Conservation (phyloP, 2,888 invertebrate species). For the Pollenia griseotomentosa region DNA sequence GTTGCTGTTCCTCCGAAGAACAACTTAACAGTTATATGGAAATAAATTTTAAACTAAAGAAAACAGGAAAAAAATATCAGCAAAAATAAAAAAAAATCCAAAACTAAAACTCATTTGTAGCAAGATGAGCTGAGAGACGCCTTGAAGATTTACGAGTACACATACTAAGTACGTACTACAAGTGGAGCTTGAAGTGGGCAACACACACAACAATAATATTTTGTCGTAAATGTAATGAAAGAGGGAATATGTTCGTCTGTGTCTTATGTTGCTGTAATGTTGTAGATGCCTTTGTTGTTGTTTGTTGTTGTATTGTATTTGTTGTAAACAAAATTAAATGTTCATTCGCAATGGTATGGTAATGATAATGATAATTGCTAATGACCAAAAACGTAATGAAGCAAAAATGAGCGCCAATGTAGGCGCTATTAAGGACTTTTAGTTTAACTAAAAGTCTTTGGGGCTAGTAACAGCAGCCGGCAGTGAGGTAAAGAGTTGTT, state of each 20-base stretch:
- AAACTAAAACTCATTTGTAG: slow-evolving; percentile 72
- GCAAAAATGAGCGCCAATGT: slow-evolving; percentile 69
- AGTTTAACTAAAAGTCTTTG: not conserved
- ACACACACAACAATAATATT: slow-evolving; percentile 33
- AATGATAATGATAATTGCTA: slow-evolving; percentile 77
- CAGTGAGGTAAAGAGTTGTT: slow-evolving; percentile 19
- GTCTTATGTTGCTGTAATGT: slow-evolving; percentile 46
- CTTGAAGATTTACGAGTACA: slow-evolving; percentile 72
- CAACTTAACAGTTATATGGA: slow-evolving; percentile 68
- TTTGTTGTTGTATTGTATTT: slow-evolving; percentile 37
- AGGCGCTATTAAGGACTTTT: slow-evolving; percentile 61
- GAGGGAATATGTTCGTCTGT: slow-evolving; percentile 62
- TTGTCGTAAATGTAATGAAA: slow-evolving; percentile 57
- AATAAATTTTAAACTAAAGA: slow-evolving; percentile 50
- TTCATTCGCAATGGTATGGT: slow-evolving; percentile 75
- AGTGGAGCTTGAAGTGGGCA: slow-evolving; percentile 59
- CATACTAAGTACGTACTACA: slow-evolving; percentile 52
- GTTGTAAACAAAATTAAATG: slow-evolving; percentile 75
- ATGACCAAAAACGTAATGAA: slow-evolving; percentile 75
- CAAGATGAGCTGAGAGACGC: slow-evolving; percentile 71
- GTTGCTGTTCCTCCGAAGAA: slow-evolving; percentile 51
- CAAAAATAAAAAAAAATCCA: slow-evolving; percentile 62
- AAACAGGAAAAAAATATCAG: slow-evolving; percentile 74
- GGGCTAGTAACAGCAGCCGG: not conserved
- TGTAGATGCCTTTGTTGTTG: slow-evolving; percentile 37